Evolutionary conservation across 2,888 invertebrate genomes (phyloP).

Genomic region (Melipona beecheii): DNA sequence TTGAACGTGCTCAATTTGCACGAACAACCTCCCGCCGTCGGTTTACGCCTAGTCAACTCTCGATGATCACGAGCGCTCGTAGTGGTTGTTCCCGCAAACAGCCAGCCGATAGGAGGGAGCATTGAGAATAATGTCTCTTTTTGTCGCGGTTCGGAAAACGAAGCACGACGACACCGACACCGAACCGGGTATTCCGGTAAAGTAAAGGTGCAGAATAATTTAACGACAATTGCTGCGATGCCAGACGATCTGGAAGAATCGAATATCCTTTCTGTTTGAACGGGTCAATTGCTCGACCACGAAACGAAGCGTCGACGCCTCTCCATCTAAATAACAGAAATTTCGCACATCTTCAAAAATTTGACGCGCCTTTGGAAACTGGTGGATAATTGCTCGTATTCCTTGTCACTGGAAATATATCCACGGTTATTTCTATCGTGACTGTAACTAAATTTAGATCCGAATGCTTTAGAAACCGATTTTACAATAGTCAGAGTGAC

Average conservation of each 20-base stretch:
- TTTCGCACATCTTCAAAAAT: too few relatives aligned
- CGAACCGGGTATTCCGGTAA: slow-evolving; percentile 16
- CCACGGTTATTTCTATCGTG: too few relatives aligned
- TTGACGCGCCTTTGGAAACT: too few relatives aligned
- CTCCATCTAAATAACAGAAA: background rate
- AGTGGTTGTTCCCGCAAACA: slow-evolving; percentile 49
- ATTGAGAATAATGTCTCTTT: slow-evolving; percentile 57
- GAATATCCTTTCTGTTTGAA: slow-evolving; percentile 18
- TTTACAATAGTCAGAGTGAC: too few relatives aligned
- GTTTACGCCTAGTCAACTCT: slow-evolving; percentile 61
- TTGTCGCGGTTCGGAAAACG: slow-evolving; percentile 30
- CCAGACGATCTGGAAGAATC: slow-evolving; percentile 37
- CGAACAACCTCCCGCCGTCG: slow-evolving; percentile 49
- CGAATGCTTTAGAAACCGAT: too few relatives aligned
- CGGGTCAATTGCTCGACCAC: slow-evolving; percentile 7
- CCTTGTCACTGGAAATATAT: too few relatives aligned
- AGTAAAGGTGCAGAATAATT: slow-evolving; percentile 48
- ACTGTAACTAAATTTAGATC: too few relatives aligned
- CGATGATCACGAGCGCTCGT: slow-evolving; percentile 54
- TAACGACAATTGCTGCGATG: slow-evolving; percentile 36
- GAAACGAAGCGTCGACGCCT: slow-evolving; percentile 5
- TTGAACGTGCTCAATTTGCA: slow-evolving; percentile 64
- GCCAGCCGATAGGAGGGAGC: slow-evolving; percentile 7
- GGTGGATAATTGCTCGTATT: too few relatives aligned
- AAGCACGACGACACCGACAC: slow-evolving; percentile 32